These are phyloP conservation scores for Drosophila asahinai DNA, from an alignment of 1,140 invertebrate species.

Conservation along the genomic window DNA sequence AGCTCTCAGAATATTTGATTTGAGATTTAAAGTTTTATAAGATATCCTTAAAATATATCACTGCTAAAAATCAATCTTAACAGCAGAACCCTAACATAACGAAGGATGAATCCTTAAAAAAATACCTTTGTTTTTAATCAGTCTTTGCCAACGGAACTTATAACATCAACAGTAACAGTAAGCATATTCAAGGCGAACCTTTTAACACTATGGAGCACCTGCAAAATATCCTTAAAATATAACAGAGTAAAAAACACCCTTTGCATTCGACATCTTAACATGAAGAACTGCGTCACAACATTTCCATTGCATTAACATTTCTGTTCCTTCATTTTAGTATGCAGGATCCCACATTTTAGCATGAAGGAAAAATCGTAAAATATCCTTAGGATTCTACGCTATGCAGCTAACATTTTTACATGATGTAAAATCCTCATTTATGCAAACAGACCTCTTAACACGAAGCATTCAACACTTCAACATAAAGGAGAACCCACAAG, in stretches of 20 bases:
- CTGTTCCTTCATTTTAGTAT: not conserved
- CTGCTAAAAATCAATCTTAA: too few species aligned
- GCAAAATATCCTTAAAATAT: not conserved
- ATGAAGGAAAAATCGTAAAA: not conserved
- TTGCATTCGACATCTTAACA: conserved; percentile 14
- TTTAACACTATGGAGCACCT: not conserved
- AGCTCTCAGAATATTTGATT: too few species aligned
- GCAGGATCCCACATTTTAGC: too few species aligned
- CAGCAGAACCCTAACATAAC: too few species aligned
- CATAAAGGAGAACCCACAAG: not conserved
- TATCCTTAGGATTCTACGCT: too few species aligned
- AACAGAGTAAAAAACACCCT: too few species aligned
- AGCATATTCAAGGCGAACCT: not conserved
- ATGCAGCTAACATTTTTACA: not conserved
- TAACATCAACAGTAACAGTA: not conserved
- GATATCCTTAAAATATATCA: too few species aligned
- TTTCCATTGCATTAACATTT: too few species aligned
- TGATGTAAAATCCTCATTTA: not conserved
- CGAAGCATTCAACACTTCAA: not conserved
- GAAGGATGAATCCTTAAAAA: not conserved
- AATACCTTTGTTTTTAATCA: too few species aligned
- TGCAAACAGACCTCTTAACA: not conserved
- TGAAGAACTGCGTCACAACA: too few species aligned
- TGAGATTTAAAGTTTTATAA: too few species aligned
- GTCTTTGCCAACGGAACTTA: not conserved